Evolutionary conservation across 2,888 invertebrate genomes (phyloP), one percentile per base, ranked within the genome.

Genomic region (Strigamia transsilvanica): DNA sequence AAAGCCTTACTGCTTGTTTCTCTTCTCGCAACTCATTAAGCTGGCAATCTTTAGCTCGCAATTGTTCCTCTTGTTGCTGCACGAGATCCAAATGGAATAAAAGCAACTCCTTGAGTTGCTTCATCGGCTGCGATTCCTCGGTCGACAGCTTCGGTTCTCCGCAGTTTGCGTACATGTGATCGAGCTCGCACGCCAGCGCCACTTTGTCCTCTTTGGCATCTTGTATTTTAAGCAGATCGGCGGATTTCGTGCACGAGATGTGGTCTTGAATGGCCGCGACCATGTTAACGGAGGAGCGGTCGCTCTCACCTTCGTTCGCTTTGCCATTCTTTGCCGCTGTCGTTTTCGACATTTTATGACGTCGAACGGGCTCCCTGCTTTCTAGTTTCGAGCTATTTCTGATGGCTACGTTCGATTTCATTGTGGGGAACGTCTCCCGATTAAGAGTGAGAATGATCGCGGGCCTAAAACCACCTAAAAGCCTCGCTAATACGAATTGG

Each of bases 21-120:
- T 96, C 95, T 86, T 92, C 91, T 86, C 91, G 91, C 46, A 95
- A 89, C 82, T 91, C 90, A 83, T 92, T 91, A 84, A 94, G 91
- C 81, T 92, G 90, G 87, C 93, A 94, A 85, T 96, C 95, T 88
- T 93, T 94, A 85, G 92, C 92, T 85, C 92, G 90, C 84, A 96
- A 91, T 86, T 93, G 92, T 86, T 96, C 95, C 86, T 94, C 94
- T 88, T 96, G 96, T 88, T 95, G 94, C 88, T 96, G 95, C 87
- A 96, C 94, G 84, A 96, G 90, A 88, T 96, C 95, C 86, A 96
- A 90, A 88, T 97, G 95, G 85, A 94, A 91, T 83, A 95, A 89
- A 84, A 96, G 89, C 87, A 96, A 91, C 84, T 94, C 93, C 88
- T 95, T 87, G 82, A 88, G 84, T 23, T 86, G 86, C 83, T 86